Conservation (phyloP, 2,888 invertebrate species). For the Cremastinae sp. region DNA sequence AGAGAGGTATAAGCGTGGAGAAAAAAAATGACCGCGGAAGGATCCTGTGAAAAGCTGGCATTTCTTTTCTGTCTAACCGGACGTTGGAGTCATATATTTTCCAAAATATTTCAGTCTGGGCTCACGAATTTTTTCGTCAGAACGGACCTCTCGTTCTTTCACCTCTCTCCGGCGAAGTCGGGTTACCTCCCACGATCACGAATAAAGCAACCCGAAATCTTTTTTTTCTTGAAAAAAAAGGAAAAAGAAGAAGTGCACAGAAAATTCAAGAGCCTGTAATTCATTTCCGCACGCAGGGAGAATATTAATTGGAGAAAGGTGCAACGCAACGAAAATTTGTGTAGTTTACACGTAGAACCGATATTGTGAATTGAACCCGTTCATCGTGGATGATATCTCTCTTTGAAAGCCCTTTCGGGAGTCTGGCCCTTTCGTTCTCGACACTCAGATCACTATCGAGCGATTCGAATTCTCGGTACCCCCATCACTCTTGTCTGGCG, state of each 20-base stretch:
- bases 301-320: constrained; percentile 71
- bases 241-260: constrained; percentile 42
- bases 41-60: constrained; percentile 37
- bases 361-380: constrained; percentile 64
- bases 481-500: constrained; percentile 42
- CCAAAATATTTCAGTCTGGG: constrained; percentile 44
- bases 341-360: constrained; percentile 46
- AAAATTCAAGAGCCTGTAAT: constrained; percentile 50
- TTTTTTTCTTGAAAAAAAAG: constrained; percentile 37
- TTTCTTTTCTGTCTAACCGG: constrained; percentile 48
- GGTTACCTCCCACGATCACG: constrained; percentile 58
- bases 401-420: constrained; percentile 66
- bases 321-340: constrained; percentile 5
- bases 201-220: constrained; percentile 34
- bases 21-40: constrained; percentile 34
- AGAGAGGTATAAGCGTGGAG: not conserved
- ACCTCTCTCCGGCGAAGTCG: constrained; percentile 38
- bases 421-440: constrained; percentile 66
- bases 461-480: constrained; percentile 70
- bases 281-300: constrained; percentile 69
- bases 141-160: constrained; percentile 45
- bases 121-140: constrained; percentile 41
- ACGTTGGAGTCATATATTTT: constrained; percentile 55
- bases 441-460: constrained; percentile 71
- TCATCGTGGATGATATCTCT: constrained; percentile 76